These are phyloP conservation scores for Papilio protenor DNA, from an alignment of 2,888 invertebrate genomes.

Conservation along the genomic window DNA sequence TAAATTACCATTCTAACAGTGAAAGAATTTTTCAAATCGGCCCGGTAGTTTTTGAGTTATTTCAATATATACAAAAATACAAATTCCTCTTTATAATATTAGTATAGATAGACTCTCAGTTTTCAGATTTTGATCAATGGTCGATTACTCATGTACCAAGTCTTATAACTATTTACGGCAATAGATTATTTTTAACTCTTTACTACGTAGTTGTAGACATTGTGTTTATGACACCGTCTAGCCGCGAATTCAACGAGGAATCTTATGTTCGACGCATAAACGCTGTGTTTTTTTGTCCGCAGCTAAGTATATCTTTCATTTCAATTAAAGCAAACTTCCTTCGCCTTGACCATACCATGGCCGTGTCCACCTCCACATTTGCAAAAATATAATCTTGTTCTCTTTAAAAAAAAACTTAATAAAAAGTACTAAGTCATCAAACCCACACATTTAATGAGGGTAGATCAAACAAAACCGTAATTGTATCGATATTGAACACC, in stretches of 20 bases:
- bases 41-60: no score
- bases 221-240: no score
- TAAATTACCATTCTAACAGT: no score
- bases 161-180: background rate
- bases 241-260: no score
- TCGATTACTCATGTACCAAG: background rate
- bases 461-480: slow-evolving; percentile 20
- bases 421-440: background rate
- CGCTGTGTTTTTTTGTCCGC: no score
- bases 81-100: no score
- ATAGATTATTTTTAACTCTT: background rate
- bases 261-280: no score
- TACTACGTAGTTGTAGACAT: no score
- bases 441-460: slow-evolving; percentile 16
- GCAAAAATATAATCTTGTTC: background rate
- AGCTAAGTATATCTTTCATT: background rate
- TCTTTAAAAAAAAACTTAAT: background rate
- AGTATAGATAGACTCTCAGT: no score
- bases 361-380: background rate
- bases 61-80: no score
- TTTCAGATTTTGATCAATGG: background rate
- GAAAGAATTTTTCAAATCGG: no score
- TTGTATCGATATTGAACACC: slow-evolving; percentile 8
- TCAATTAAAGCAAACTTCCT: background rate
- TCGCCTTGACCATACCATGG: background rate